Percentiles rank a stretch among this genome's conserved stretches.
Conservation (phyloP, 1,140 invertebrate genomes). For the Caenorhabditis inopinata region DNA sequence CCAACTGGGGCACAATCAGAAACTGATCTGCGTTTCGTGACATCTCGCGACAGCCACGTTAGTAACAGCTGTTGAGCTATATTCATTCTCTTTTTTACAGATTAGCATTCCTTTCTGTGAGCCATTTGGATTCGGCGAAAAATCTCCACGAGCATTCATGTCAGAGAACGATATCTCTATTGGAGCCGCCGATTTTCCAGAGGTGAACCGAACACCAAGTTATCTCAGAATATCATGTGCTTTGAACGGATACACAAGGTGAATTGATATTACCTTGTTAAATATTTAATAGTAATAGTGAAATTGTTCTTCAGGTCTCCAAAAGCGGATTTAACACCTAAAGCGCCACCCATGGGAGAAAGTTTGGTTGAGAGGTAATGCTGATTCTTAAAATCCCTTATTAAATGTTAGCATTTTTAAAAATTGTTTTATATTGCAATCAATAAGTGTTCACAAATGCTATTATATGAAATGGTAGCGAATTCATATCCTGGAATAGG, state of each 20-base stretch:
- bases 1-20: not conserved
- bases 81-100: not conserved
- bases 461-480: no score
- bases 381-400: no score
- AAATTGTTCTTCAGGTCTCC: not conserved
- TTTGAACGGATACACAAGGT: constrained; percentile 16
- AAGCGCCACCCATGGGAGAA: not conserved
- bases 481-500: no score
- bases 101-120: not conserved
- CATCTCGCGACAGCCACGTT: not conserved
- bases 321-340: not conserved
- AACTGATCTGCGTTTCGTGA: constrained; percentile 10
- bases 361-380: not conserved
- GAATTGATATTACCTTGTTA: no score
- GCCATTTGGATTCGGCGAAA: constrained; percentile 17
- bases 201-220: not conserved
- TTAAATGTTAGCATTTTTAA: no score
- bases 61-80: not conserved
- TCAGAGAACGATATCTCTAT: not conserved
- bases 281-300: no score
- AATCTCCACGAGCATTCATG: constrained; percentile 14
- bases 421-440: no score
- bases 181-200: not conserved
- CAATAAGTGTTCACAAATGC: no score
- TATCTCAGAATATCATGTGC: constrained; percentile 16